These are phyloP conservation scores for Otus sunia DNA, from an alignment of 2,113 vertebrate genomes.

Conservation along the genomic window DNA sequence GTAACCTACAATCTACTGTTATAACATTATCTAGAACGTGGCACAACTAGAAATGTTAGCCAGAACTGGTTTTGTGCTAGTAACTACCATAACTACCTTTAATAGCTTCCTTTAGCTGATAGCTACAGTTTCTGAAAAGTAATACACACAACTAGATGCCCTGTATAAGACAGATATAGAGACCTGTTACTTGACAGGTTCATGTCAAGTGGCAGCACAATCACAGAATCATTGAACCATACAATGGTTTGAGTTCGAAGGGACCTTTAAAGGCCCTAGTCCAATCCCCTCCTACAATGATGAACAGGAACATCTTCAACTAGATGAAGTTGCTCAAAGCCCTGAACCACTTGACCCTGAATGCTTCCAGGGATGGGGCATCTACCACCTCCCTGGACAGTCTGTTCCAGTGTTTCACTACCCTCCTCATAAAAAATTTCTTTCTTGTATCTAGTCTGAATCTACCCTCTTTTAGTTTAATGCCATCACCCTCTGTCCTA, in stretches of 20 bases:
- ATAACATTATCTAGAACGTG: neutral
- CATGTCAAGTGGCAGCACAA: neutral
- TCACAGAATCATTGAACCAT: neutral
- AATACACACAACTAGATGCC: fast-evolving
- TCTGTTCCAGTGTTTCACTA: neutral
- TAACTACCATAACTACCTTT: neutral
- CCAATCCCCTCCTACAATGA: neutral
- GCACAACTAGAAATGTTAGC: neutral
- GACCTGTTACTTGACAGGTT: neutral
- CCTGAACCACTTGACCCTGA: too few relatives aligned
- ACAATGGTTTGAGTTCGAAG: neutral
- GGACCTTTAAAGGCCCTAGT: neutral
- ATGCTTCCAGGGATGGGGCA: neutral
- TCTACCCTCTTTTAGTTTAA: neutral
- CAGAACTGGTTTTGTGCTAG: neutral
- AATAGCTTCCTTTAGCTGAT: neutral
- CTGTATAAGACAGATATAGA: neutral
- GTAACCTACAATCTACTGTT: neutral
- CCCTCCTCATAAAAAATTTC: fast-evolving
- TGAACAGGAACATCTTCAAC: neutral
- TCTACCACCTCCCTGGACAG: neutral
- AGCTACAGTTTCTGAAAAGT: neutral
- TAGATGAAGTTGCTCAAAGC: neutral
- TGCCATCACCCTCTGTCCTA: neutral
- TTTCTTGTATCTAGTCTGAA: neutral